These are phyloP conservation scores for Pantherophis vulpinus DNA, from an alignment of 2,797 vertebrate genomes.

Conservation along the genomic window DNA sequence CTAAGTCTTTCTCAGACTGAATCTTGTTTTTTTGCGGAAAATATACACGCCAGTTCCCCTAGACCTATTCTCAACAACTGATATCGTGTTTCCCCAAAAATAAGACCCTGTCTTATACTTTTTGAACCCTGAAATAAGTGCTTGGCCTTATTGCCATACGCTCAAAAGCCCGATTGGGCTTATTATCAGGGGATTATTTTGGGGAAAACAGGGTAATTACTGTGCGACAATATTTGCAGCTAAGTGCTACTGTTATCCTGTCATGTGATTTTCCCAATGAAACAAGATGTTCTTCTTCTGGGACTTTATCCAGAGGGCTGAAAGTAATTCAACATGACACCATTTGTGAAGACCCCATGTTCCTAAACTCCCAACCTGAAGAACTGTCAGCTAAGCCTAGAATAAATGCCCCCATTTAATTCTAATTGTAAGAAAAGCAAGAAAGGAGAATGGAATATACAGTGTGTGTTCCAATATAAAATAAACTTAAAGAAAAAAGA, in stretches of 20 bases:
- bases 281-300: neutral
- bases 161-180: too few relatives aligned
- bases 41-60: neutral
- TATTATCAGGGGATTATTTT: too few relatives aligned
- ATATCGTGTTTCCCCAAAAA: neutral
- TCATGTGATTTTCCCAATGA: neutral
- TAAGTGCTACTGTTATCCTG: neutral
- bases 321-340: neutral
- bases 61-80: neutral
- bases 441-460: neutral
- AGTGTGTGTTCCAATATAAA: neutral
- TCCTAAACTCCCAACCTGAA: neutral
- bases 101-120: too few relatives aligned
- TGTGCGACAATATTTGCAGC: neutral
- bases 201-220: neutral
- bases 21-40: neutral
- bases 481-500: neutral
- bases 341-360: neutral
- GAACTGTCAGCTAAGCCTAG: neutral
- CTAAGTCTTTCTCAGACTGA: neutral
- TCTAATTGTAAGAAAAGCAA: neutral
- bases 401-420: neutral
- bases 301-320: neutral
- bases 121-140: too few relatives aligned
- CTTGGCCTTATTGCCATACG: too few relatives aligned